Evolutionary conservation across 30 jellyfish, hydroid and myxozoan genomes (phyloP).

Genomic region (Hydra vulgaris): DNA sequence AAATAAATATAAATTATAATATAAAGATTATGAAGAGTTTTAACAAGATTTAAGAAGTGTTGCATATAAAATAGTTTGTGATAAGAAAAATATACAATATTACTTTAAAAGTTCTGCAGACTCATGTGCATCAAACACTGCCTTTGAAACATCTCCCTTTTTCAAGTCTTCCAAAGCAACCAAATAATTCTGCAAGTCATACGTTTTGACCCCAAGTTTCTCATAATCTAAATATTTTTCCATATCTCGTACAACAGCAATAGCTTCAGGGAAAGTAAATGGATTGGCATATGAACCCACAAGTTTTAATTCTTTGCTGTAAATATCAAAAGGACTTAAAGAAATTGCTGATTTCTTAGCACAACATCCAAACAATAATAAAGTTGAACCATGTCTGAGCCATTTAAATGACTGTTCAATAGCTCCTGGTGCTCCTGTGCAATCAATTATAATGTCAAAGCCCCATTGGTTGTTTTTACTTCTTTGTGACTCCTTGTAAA

Average conservation of each 20-base stretch:
- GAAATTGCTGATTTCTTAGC: slow-evolving; percentile 56
- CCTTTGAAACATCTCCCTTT: slow-evolving; percentile 67
- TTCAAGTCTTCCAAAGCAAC: slow-evolving; percentile 63
- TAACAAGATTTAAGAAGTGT: too few species aligned
- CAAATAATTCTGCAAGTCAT: slow-evolving; percentile 52
- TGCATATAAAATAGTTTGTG: too few species aligned
- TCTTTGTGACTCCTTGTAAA: slow-evolving; percentile 53
- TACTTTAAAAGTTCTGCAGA: too few species aligned
- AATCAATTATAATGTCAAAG: slow-evolving; percentile 79
- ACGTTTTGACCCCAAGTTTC: slow-evolving; percentile 52
- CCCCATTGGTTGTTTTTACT: slow-evolving; percentile 83
- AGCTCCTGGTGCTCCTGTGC: slow-evolving; percentile 95
- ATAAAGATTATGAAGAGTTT: too few species aligned
- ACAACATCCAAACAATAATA: slow-evolving; percentile 84
- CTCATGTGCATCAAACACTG: slow-evolving; percentile 68
- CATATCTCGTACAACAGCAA: slow-evolving; percentile 66
- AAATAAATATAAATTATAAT: too few species aligned
- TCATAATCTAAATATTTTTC: slow-evolving; percentile 57
- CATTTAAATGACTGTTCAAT: slow-evolving; percentile 67
- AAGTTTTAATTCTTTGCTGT: slow-evolving; percentile 55
- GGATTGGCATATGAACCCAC: slow-evolving; percentile 95
- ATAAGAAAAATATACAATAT: too few species aligned
- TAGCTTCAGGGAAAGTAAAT: slow-evolving; percentile 80
- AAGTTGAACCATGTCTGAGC: slow-evolving; percentile 73
- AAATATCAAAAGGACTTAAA: slow-evolving; percentile 80